Conservation (phyloP, 2,797 vertebrate species). For the Sternarchorhynchus goeldii region DNA sequence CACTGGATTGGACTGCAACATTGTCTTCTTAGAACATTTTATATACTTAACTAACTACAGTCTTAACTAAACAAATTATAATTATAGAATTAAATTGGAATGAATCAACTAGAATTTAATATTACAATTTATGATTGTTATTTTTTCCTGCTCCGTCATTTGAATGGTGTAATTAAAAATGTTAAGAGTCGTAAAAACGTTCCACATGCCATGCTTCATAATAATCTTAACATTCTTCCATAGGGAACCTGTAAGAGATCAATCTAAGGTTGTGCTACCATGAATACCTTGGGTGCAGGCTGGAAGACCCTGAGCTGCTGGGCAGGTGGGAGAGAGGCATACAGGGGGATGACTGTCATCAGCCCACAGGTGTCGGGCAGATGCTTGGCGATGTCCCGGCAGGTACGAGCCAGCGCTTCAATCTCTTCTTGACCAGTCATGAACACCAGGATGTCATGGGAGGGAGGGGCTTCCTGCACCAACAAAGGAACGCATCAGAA, state of each 20-base stretch:
- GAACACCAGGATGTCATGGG: slow-evolving; percentile 94
- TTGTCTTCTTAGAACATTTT: no score
- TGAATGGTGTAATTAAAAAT: no score
- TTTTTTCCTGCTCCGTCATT: no score
- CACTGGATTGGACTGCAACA: no score
- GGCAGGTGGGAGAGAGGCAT: slow-evolving; percentile 88
- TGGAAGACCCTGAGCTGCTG: slow-evolving; percentile 94
- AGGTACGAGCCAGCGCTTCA: slow-evolving; percentile 92
- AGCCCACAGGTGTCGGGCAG: slow-evolving; percentile 83
- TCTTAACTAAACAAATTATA: no score
- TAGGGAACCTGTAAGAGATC: neutral
- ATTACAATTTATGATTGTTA: no score
- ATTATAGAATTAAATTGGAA: no score
- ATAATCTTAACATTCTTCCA: neutral
- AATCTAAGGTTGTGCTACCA: neutral
- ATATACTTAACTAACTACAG: no score
- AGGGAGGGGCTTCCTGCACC: slow-evolving; percentile 83
- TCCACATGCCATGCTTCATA: no score
- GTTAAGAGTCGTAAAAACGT: no score
- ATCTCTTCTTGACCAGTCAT: slow-evolving; percentile 99
- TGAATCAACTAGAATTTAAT: no score
- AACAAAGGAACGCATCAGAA: neutral
- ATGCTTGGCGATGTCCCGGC: slow-evolving; percentile 89
- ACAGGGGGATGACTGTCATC: slow-evolving; percentile 88
- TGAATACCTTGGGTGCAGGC: slow-evolving; percentile 82